Evolutionary conservation across 2,888 invertebrate species (phyloP).

Genomic region (Tetranychus truncatus): DNA sequence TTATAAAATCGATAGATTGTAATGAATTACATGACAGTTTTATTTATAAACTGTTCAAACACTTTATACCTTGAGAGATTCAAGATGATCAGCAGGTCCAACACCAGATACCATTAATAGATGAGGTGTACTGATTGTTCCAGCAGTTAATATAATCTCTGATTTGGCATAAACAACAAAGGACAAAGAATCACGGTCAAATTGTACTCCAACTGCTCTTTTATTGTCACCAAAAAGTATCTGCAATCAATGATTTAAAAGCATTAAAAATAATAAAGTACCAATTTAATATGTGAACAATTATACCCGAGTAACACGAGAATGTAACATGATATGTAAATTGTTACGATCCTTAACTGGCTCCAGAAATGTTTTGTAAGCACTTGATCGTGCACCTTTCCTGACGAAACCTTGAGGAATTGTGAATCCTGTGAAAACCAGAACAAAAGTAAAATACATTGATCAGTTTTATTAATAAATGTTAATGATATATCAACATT

Average conservation of each 20-base stretch:
- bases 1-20: too few species aligned
- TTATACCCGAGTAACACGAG: conserved; percentile 1
- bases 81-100: conserved; percentile 27
- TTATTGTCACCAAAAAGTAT: conserved; percentile 8
- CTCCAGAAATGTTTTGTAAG: not conserved
- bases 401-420: conserved; percentile 63
- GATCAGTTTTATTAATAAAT: not conserved
- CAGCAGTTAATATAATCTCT: conserved; percentile 11
- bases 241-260: conserved; percentile 21
- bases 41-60: too few species aligned
- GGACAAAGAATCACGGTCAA: not conserved
- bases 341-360: not conserved
- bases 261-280: not conserved
- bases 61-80: conserved; percentile 27
- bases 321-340: conserved; percentile 3
- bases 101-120: conserved; percentile 9
- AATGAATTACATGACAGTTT: too few species aligned
- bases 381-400: not conserved
- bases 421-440: conserved; percentile 46
- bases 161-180: not conserved
- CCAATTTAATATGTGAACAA: not conserved
- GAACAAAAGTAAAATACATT: not conserved
- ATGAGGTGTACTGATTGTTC: conserved; percentile 6
- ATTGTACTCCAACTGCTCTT: conserved; percentile 13
- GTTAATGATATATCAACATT: not conserved